These are phyloP conservation scores for Leptura quadrifasciata DNA, from an alignment of 2,888 invertebrate species.

Conservation along the genomic window DNA sequence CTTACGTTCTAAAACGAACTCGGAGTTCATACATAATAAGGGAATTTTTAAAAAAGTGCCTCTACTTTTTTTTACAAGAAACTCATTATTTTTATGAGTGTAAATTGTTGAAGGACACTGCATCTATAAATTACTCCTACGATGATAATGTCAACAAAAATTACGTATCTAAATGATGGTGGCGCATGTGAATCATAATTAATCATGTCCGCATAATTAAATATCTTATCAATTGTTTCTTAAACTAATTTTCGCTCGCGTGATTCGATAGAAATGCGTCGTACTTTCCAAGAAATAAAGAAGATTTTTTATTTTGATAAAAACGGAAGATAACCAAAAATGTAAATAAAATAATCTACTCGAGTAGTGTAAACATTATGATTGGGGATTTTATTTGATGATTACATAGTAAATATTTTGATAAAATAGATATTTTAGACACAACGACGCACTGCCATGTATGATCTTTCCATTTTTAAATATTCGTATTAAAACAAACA, in stretches of 20 bases:
- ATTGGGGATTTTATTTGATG: slow-evolving; percentile 20
- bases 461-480: background rate
- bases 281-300: slow-evolving; percentile 28
- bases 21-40: too few relatives aligned
- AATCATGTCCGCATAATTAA: slow-evolving; percentile 5
- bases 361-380: slow-evolving; percentile 27
- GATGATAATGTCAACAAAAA: slow-evolving; percentile 13
- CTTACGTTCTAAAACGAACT: too few relatives aligned
- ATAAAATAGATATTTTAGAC: slow-evolving; percentile 19
- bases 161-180: slow-evolving; percentile 17
- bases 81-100: background rate
- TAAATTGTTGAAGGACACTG: background rate
- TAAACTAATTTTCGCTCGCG: background rate
- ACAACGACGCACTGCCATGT: slow-evolving; percentile 11
- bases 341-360: slow-evolving; percentile 21
- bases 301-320: slow-evolving; percentile 16
- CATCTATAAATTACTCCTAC: slow-evolving; percentile 21
- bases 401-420: slow-evolving; percentile 29
- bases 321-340: slow-evolving; percentile 16
- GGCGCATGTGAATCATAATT: slow-evolving; percentile 19
- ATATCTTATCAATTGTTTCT: slow-evolving; percentile 21
- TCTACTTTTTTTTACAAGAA: too few relatives aligned
- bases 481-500: background rate
- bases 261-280: slow-evolving; percentile 34
- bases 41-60: too few relatives aligned